These are phyloP conservation scores for Acrossocheilus wenchowensis DNA, from an alignment of 2,797 vertebrate species.

Conservation along the genomic window DNA sequence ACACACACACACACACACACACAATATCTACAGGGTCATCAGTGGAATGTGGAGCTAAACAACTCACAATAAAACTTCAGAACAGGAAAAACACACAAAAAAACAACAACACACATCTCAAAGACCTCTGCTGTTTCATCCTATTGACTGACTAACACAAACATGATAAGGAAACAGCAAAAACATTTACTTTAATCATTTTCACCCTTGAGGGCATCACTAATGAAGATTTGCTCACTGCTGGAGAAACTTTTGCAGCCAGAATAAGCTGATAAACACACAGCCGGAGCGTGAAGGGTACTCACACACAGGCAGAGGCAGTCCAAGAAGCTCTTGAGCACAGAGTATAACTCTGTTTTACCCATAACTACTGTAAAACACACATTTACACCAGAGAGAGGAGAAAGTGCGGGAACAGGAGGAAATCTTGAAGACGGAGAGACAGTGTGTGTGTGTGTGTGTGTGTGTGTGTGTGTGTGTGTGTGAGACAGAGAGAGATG, in stretches of 20 bases:
- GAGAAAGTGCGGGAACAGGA: neutral
- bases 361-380: conserved; percentile 69
- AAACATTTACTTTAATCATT: too few species aligned
- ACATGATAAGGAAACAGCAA: neutral
- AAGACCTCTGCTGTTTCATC: neutral
- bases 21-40: neutral
- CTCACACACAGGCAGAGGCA: conserved; percentile 79
- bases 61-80: neutral
- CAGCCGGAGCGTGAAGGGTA: conserved; percentile 56
- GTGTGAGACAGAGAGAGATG: neutral
- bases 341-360: conserved; percentile 73
- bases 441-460: neutral
- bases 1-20: neutral
- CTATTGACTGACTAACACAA: neutral
- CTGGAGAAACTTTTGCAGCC: neutral
- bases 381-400: conserved; percentile 22
- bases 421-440: conserved; percentile 9
- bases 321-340: conserved; percentile 75
- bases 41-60: neutral
- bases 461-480: conserved; percentile 50
- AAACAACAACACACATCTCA: neutral
- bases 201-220: neutral
- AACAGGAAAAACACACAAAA: neutral
- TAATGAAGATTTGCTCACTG: neutral
- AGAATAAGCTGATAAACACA: neutral